These are phyloP conservation scores for Sebastes fasciatus DNA, from an alignment of 2,113 vertebrate genomes.

Conservation along the genomic window DNA sequence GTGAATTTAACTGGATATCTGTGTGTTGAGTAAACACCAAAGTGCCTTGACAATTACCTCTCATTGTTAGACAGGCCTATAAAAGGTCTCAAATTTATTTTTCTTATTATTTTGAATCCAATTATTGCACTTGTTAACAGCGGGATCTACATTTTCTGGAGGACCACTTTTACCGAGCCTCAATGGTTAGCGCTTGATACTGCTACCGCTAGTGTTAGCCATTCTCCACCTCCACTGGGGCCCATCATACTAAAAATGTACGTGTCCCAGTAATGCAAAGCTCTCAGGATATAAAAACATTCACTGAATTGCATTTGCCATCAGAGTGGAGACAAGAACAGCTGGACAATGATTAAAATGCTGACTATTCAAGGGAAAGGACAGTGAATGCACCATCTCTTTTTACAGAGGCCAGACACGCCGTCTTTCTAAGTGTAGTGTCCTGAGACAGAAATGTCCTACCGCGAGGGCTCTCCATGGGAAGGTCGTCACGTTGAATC, in stretches of 20 bases:
- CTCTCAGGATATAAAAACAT: slow-evolving; percentile 57
- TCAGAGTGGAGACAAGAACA: slow-evolving; percentile 57
- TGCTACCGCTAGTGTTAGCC: neutral
- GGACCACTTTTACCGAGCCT: slow-evolving; percentile 27
- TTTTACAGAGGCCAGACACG: slow-evolving; percentile 55
- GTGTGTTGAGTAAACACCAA: slow-evolving; percentile 6
- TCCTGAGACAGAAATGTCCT: slow-evolving; percentile 65
- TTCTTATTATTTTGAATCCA: neutral
- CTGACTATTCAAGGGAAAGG: slow-evolving; percentile 57
- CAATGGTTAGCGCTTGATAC: slow-evolving; percentile 23
- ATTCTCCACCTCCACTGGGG: slow-evolving; percentile 30
- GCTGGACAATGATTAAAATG: slow-evolving; percentile 68
- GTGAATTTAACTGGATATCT: neutral
- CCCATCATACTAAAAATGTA: slow-evolving; percentile 42
- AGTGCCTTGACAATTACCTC: neutral
- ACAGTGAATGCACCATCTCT: slow-evolving; percentile 63
- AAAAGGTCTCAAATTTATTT: neutral
- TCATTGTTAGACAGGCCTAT: slow-evolving; percentile 1
- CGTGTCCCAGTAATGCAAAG: slow-evolving; percentile 46
- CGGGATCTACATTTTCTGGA: slow-evolving; percentile 25
- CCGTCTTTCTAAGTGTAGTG: slow-evolving; percentile 54
- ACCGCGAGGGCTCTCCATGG: slow-evolving; percentile 44
- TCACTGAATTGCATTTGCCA: slow-evolving; percentile 36
- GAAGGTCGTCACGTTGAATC: slow-evolving; percentile 62
- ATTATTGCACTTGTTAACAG: slow-evolving; percentile 5